Evolutionary conservation across 2,797 vertebrate species (phyloP).

Genomic region (Urosaurus nigricauda): DNA sequence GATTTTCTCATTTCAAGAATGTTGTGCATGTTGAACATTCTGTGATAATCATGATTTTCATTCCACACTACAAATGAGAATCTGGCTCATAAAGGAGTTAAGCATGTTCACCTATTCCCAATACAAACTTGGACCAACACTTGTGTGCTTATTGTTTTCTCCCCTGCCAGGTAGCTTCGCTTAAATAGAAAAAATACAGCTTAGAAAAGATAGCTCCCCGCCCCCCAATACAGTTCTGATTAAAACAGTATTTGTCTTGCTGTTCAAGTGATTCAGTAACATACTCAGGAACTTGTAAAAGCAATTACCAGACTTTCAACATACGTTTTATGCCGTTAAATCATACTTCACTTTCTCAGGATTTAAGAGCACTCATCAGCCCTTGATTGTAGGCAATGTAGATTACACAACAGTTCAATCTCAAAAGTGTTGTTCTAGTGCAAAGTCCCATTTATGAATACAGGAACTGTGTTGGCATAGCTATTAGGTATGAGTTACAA

Average conservation of each 20-base stretch:
- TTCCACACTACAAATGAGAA: background rate
- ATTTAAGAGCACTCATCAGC: background rate
- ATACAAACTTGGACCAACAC: background rate
- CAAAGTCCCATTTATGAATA: slow-evolving; percentile 1
- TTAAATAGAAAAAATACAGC: background rate
- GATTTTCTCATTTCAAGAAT: background rate
- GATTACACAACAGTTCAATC: background rate
- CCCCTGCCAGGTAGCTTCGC: slow-evolving; percentile 11
- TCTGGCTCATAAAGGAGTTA: background rate
- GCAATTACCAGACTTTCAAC: background rate
- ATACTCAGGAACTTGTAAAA: slow-evolving; percentile 24
- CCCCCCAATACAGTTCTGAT: slow-evolving; percentile 11
- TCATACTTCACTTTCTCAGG: background rate
- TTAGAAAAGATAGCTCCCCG: slow-evolving; percentile 15
- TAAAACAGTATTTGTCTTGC: slow-evolving; percentile 37
- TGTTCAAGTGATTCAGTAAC: slow-evolving; percentile 13
- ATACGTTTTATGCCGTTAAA: background rate
- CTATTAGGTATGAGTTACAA: background rate
- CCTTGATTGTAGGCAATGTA: background rate
- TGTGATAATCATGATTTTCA: background rate
- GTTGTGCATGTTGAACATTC: background rate
- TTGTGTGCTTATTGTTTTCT: background rate
- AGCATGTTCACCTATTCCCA: background rate
- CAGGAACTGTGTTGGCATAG: background rate
- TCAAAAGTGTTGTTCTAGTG: background rate